phyloP scores from a whole-genome alignment of 2,797 vertebrate genomes.

The Macroramphosus scolopax region DNA sequence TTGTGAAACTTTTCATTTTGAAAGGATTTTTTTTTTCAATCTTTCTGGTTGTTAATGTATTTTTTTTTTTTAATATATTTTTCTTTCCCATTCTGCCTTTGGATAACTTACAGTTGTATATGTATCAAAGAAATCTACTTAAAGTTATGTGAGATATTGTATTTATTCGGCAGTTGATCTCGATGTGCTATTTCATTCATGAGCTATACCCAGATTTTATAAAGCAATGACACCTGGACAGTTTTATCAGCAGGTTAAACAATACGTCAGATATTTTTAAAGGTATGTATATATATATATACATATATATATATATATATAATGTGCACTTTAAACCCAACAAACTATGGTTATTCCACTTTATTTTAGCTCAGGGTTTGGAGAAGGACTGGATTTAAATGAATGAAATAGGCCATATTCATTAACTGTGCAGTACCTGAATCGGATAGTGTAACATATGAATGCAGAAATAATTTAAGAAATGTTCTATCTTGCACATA shows the following conservation, averaged over 20 bases:
- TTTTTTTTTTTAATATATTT: conserved; percentile 18
- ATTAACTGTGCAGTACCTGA: conserved; percentile 58
- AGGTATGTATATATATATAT: conserved; percentile 17
- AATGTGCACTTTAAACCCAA: conserved; percentile 61
- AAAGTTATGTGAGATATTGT: conserved; percentile 34
- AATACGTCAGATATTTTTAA: conserved; percentile 31
- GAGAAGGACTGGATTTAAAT: conserved; percentile 27
- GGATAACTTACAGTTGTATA: conserved; percentile 19
- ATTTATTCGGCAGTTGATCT: conserved; percentile 57
- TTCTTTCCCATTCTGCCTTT: conserved; percentile 35
- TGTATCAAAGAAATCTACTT: conserved; percentile 25
- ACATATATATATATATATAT: conserved; percentile 2
- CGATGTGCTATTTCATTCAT: conserved; percentile 66
- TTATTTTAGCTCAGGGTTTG: conserved; percentile 60
- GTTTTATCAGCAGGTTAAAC: conserved; percentile 35
- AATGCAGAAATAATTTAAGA: conserved; percentile 59
- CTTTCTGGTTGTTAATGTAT: conserved; percentile 6
- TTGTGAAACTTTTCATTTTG: conserved; percentile 22
- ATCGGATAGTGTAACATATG: conserved; percentile 65
- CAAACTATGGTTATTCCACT: conserved; percentile 24
- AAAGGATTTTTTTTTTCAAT: conserved; percentile 1
- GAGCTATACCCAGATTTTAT: conserved; percentile 49
- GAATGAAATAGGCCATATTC: conserved; percentile 65
- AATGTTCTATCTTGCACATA: conserved; percentile 65
- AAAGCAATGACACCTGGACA: conserved; percentile 37